A percentile compares a stretch with the other conserved stretches of the same genome.
Conservation (phyloP, 2,797 vertebrate genomes). For the Sebastes iracundus region DNA sequence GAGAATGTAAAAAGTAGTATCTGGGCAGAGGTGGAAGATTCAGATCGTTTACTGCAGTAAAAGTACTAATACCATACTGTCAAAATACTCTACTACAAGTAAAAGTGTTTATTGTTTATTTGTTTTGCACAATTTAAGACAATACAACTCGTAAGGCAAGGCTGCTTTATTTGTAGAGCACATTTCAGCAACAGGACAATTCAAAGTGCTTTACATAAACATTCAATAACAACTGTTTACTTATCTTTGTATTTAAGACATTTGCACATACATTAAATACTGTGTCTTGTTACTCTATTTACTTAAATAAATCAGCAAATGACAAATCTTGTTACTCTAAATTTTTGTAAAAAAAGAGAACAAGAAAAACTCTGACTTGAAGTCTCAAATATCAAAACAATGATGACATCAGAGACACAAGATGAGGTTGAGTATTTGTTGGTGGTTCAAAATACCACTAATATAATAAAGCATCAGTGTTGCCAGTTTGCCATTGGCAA, state of each 20-base stretch:
- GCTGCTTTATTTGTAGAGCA: too few species aligned
- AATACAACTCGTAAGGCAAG: too few species aligned
- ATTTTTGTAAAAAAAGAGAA: background rate
- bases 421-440: background rate
- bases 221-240: too few species aligned
- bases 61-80: background rate
- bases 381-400: background rate
- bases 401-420: background rate
- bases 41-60: background rate
- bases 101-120: too few species aligned
- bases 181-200: too few species aligned
- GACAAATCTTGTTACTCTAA: background rate
- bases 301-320: background rate
- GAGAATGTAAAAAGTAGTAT: too few species aligned
- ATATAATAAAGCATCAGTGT: background rate
- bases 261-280: background rate
- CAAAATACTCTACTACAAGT: background rate
- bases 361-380: background rate
- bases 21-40: background rate
- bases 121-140: too few species aligned
- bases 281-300: too few species aligned
- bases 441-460: background rate
- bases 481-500: background rate
- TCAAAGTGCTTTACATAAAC: too few species aligned
- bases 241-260: background rate